phyloP scores from a whole-genome alignment of 2,113 vertebrate species.

The Neofelis nebulosa region DNA sequence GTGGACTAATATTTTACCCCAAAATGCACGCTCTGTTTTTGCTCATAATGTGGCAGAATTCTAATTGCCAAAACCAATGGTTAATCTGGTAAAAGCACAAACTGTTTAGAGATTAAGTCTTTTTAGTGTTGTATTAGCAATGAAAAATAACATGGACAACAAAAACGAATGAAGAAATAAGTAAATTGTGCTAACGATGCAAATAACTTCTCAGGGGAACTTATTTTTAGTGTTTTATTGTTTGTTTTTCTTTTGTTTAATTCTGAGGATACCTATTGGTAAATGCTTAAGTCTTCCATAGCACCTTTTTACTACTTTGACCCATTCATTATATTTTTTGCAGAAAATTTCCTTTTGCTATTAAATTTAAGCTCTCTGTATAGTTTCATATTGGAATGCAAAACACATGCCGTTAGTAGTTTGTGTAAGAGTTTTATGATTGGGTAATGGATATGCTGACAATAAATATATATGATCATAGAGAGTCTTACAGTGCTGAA shows the following conservation, averaged over 20 bases:
- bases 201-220: constrained; percentile 20
- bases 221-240: neutral
- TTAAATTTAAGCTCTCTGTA: neutral
- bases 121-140: neutral
- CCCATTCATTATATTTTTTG: neutral
- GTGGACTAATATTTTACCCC: neutral
- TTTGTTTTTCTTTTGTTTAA: neutral
- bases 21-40: neutral
- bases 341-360: neutral
- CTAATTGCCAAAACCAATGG: neutral
- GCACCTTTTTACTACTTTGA: neutral
- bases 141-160: constrained; percentile 31
- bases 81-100: constrained; percentile 29
- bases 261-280: neutral
- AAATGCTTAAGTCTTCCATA: neutral
- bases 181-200: neutral
- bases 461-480: neutral
- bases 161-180: neutral
- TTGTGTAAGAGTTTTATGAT: neutral
- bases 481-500: neutral
- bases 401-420: neutral
- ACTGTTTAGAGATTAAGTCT: neutral
- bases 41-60: neutral
- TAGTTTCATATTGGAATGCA: neutral
- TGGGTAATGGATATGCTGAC: neutral